Conservation (phyloP, 2,113 vertebrate species). For the Lophotis ruficrista region DNA sequence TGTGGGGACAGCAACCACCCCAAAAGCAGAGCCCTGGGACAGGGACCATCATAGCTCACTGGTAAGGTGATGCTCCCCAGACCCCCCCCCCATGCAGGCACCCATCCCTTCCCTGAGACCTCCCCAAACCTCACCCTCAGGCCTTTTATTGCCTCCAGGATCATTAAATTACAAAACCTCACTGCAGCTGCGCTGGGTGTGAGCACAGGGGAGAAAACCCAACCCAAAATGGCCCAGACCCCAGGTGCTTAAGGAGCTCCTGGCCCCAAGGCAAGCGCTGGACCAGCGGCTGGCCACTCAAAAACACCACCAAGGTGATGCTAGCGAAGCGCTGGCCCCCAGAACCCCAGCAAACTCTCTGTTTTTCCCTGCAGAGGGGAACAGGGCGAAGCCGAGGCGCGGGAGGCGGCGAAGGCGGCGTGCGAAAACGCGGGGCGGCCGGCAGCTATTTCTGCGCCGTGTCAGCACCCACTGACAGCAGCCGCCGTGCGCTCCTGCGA, state of each 20-base stretch:
- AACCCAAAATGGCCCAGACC: not conserved
- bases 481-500: not conserved
- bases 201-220: not conserved
- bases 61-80: not conserved
- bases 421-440: not conserved
- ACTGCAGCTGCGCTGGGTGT: not conserved
- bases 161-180: not conserved
- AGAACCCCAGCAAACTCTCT: rapidly evolving
- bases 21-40: not conserved
- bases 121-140: not conserved
- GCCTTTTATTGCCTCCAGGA: not conserved
- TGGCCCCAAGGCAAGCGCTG: not conserved
- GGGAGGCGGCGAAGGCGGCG: not conserved
- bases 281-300: rapidly evolving
- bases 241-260: not conserved
- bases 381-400: not conserved
- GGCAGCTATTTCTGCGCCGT: conserved; percentile 24
- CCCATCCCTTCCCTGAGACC: not conserved
- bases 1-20: not conserved
- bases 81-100: rapidly evolving
- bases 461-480: conserved; percentile 59
- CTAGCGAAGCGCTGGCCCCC: not conserved
- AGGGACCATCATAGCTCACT: rapidly evolving
- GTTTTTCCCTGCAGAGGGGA: not conserved
- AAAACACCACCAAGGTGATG: rapidly evolving